Conservation (phyloP, 2,113 vertebrate genomes). For the Tiliqua scincoides region DNA sequence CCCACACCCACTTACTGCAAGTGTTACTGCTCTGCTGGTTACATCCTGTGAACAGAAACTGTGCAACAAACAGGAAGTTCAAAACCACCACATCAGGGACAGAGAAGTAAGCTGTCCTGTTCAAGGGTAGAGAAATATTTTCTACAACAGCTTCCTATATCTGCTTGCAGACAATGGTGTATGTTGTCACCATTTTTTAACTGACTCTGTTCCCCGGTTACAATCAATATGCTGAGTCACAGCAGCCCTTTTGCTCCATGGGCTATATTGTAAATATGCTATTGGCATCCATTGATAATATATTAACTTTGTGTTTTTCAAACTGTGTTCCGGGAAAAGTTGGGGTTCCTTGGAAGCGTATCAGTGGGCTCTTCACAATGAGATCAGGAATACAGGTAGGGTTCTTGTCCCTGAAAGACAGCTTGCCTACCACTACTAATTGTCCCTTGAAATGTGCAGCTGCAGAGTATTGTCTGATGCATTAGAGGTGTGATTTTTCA, state of each 20-base stretch:
- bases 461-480: too few species aligned
- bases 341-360: neutral
- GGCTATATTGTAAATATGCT: neutral
- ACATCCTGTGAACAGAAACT: neutral
- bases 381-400: neutral
- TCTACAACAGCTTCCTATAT: neutral
- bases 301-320: neutral
- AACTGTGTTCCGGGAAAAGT: neutral
- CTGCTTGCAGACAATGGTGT: neutral
- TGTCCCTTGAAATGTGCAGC: neutral
- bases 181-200: neutral
- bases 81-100: neutral
- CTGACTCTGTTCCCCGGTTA: neutral
- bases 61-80: neutral
- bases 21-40: neutral
- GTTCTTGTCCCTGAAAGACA: neutral
- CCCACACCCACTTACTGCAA: neutral
- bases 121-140: neutral
- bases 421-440: neutral
- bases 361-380: neutral
- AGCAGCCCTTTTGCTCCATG: neutral
- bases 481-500: too few species aligned
- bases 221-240: neutral
- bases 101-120: neutral
- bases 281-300: neutral